Evolutionary conservation across 2,797 vertebrate genomes (phyloP).

Genomic region (Sarcophilus harrisii): DNA sequence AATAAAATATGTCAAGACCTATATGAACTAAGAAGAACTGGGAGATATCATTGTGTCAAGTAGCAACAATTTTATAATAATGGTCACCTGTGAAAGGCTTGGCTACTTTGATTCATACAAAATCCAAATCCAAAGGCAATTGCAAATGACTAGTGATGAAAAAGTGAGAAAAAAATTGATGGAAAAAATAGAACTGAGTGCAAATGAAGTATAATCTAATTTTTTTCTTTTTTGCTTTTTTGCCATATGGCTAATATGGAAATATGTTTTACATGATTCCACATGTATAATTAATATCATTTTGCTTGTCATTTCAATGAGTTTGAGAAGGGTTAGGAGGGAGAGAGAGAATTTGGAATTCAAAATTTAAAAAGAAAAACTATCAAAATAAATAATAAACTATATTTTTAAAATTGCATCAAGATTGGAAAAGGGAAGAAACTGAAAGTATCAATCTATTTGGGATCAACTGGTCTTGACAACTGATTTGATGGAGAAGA

Average conservation of each 20-base stretch:
- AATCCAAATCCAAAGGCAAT: too few relatives aligned
- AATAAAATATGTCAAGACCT: background rate
- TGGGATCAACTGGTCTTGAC: background rate
- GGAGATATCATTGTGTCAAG: background rate
- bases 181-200: background rate
- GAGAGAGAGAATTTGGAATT: background rate
- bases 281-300: background rate
- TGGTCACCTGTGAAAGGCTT: background rate
- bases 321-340: background rate
- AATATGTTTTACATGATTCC: background rate
- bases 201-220: background rate
- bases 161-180: background rate
- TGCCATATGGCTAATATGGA: background rate
- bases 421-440: background rate
- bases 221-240: background rate
- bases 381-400: background rate
- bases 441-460: background rate
- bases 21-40: background rate
- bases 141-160: background rate
- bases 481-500: background rate
- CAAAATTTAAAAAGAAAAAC: background rate
- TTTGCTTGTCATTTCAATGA: background rate
- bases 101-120: background rate
- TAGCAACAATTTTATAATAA: background rate
- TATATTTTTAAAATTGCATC: background rate